Conservation (phyloP, 53 echinoderm and acorn worm genomes). For the Stichopus horrens region DNA sequence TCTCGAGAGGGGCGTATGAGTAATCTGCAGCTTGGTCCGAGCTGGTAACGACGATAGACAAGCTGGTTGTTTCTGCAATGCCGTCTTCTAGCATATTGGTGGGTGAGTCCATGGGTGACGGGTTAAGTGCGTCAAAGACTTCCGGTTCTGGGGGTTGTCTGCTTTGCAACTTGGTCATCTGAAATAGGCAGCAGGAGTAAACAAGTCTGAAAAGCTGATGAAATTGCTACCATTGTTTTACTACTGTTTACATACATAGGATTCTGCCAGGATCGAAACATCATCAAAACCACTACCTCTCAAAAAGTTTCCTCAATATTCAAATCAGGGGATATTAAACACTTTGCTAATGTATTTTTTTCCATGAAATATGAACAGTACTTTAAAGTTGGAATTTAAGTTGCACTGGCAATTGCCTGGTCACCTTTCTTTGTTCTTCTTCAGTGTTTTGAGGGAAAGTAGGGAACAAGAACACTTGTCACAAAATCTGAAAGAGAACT, state of each 20-base stretch:
- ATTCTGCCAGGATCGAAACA: not conserved
- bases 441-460: no score
- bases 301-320: no score
- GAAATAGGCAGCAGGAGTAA: not conserved
- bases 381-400: no score
- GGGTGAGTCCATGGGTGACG: not conserved
- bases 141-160: conserved; percentile 9
- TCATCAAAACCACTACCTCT: no score
- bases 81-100: not conserved
- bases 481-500: no score
- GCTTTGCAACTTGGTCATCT: conserved; percentile 25
- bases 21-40: not conserved
- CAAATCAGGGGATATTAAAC: no score
- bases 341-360: no score
- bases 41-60: not conserved
- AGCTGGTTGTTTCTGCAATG: not conserved
- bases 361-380: no score
- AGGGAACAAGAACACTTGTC: no score
- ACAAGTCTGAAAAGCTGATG: not conserved
- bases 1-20: not conserved
- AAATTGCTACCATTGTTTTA: not conserved
- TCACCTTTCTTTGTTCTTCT: no score
- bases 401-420: no score
- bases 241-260: not conserved
- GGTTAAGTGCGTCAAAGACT: conserved; percentile 25